A percentile compares a stretch with the other conserved stretches of the same genome.
Conservation (phyloP, 2,113 vertebrate species). For the Halcyon senegalensis region DNA sequence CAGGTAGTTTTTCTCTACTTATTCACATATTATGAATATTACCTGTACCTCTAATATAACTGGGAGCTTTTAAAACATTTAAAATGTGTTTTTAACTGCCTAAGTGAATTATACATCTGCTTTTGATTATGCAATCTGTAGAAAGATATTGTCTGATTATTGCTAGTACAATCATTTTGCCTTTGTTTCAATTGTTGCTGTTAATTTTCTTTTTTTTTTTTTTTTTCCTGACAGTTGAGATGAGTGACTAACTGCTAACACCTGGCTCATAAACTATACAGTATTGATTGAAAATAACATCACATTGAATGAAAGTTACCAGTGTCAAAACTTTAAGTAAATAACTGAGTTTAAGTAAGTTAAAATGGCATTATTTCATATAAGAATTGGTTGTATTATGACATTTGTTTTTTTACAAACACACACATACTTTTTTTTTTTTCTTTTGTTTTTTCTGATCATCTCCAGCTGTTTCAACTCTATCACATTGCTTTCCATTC, state of each 20-base stretch:
- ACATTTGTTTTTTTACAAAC: neutral
- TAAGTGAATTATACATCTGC: slow-evolving; percentile 46
- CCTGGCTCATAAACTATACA: neutral
- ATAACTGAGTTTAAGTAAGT: neutral
- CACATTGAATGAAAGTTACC: neutral
- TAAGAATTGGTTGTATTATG: neutral
- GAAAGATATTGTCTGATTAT: slow-evolving; percentile 19
- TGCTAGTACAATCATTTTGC: slow-evolving; percentile 20
- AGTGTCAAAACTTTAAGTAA: neutral
- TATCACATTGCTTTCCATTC: neutral
- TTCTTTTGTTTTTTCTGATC: neutral
- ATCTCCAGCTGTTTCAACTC: neutral
- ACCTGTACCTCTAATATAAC: neutral
- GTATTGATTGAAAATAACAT: neutral
- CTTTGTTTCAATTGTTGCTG: slow-evolving; percentile 43
- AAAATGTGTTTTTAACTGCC: slow-evolving; percentile 23
- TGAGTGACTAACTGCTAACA: slow-evolving; percentile 42
- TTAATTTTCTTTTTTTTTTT: slow-evolving; percentile 37
- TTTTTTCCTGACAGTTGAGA: neutral
- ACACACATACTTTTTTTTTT: neutral
- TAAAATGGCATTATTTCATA: neutral
- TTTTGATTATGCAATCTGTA: slow-evolving; percentile 26
- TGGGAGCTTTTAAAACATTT: neutral
- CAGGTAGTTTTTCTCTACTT: neutral
- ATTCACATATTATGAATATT: neutral